Percentiles rank a stretch among this genome's conserved stretches.
Conservation (phyloP, 2,113 vertebrate genomes). For the Ceyx cyanopectus region DNA sequence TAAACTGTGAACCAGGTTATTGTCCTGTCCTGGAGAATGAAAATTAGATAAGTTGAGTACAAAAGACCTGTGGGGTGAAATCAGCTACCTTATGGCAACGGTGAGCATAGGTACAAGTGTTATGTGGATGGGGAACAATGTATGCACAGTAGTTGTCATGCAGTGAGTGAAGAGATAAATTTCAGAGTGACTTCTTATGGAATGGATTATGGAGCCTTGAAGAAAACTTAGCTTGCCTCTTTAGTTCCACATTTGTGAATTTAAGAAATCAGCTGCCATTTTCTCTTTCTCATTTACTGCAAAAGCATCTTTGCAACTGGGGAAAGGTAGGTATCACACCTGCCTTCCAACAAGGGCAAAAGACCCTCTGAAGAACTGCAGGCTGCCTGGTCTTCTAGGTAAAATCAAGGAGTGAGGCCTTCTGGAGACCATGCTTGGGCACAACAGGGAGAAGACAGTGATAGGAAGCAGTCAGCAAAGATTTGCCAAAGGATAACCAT, state of each 20-base stretch:
- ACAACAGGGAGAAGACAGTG: neutral
- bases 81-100: neutral
- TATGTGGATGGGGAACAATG: neutral
- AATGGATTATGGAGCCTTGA: neutral
- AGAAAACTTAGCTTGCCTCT: neutral
- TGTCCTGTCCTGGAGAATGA: neutral
- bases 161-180: neutral
- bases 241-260: neutral
- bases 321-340: neutral
- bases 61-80: neutral
- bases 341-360: neutral
- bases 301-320: neutral
- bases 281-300: neutral
- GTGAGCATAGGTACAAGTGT: neutral
- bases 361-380: fast-evolving
- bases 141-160: neutral
- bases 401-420: neutral
- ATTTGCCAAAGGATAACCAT: neutral
- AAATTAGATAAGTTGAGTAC: neutral
- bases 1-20: neutral
- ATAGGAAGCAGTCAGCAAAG: neutral
- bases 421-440: fast-evolving
- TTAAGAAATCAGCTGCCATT: neutral
- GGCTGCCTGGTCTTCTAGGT: fast-evolving
- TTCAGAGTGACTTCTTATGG: neutral